Conservation (phyloP, 2,113 vertebrate species). For the Nothoprocta pentlandii region DNA sequence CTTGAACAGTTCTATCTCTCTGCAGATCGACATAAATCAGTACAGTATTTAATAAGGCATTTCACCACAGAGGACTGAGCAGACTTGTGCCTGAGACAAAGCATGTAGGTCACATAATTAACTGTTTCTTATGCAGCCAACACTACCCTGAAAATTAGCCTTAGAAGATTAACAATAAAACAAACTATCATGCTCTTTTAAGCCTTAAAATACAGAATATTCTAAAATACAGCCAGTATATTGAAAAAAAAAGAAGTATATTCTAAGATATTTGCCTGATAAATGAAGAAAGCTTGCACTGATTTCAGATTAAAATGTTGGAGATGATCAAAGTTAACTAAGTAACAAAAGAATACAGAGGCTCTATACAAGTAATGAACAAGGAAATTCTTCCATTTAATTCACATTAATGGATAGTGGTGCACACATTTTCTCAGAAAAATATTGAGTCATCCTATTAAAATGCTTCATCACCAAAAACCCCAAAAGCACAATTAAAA, state of each 20-base stretch:
- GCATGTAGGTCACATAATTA: constrained; percentile 66
- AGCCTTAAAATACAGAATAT: neutral
- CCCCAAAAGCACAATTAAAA: neutral
- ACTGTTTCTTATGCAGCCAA: constrained; percentile 22
- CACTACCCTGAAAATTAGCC: neutral
- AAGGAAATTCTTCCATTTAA: neutral
- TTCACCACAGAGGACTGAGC: constrained; percentile 60
- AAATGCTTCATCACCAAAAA: neutral
- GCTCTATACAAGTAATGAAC: neutral
- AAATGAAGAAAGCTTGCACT: neutral
- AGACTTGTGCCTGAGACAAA: neutral
- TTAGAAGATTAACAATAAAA: neutral
- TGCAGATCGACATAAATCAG: neutral
- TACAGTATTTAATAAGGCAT: constrained; percentile 53
- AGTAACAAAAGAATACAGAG: neutral
- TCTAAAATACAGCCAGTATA: neutral
- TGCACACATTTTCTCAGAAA: neutral
- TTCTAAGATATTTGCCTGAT: neutral
- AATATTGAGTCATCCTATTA: neutral
- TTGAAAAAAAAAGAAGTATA: neutral
- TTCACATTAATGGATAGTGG: neutral
- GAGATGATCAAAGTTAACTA: neutral
- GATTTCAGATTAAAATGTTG: constrained; percentile 9
- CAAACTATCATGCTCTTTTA: neutral
- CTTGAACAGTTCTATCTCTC: constrained; percentile 18